Percentiles rank a stretch among this genome's conserved stretches.
Conservation (phyloP, 2,888 invertebrate genomes). For the Parnassius apollo region DNA sequence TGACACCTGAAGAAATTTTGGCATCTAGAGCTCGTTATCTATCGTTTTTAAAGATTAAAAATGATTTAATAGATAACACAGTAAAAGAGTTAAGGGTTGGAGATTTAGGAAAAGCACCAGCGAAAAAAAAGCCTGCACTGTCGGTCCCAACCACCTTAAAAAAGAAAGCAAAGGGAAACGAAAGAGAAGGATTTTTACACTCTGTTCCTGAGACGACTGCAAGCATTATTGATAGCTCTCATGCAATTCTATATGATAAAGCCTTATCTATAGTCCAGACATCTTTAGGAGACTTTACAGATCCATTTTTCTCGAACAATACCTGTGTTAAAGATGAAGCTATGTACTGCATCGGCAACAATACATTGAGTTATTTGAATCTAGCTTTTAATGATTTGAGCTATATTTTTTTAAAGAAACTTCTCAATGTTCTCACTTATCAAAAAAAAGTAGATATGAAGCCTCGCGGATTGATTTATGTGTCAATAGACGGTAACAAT, state of each 20-base stretch:
- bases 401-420: constrained; percentile 42
- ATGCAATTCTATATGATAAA: constrained; percentile 38
- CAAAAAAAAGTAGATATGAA: constrained; percentile 43
- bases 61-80: constrained; percentile 34
- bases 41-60: constrained; percentile 42
- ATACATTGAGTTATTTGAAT: constrained; percentile 50
- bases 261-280: constrained; percentile 40
- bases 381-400: constrained; percentile 54
- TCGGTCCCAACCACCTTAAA: constrained; percentile 17
- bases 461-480: constrained; percentile 51
- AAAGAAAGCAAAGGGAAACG: constrained; percentile 35
- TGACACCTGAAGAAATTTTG: constrained; percentile 45
- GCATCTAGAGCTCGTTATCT: constrained; percentile 38
- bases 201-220: constrained; percentile 30
- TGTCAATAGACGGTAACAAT: constrained; percentile 54
- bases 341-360: constrained; percentile 50
- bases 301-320: constrained; percentile 44
- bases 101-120: constrained; percentile 36
- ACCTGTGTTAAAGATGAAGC: constrained; percentile 35
- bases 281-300: constrained; percentile 40
- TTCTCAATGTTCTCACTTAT: constrained; percentile 42
- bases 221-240: constrained; percentile 33
- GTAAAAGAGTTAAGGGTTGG: constrained; percentile 36
- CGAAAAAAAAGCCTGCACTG: constrained; percentile 34
- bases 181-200: constrained; percentile 37